Evolutionary conservation across 2,888 invertebrate species (phyloP), one percentile per base, ranked within the genome.

Genomic region (Phaonia tiefii): DNA sequence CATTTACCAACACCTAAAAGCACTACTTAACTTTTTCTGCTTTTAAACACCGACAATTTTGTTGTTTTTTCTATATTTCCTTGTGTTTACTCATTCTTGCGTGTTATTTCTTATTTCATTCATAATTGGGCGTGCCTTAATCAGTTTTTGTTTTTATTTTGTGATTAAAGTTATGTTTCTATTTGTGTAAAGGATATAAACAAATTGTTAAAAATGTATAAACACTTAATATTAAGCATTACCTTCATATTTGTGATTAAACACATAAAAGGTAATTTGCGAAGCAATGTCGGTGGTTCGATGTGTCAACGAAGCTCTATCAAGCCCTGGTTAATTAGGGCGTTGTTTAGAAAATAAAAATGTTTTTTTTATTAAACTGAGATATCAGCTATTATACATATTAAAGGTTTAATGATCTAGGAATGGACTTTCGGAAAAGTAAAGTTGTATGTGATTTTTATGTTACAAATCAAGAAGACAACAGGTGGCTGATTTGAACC

Each of bases 41-140:
- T n/a, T n/a, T n/a, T n/a, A n/a, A n/a, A n/a, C n/a, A n/a, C n/a
- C n/a, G n/a, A n/a, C n/a, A n/a, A n/a, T n/a, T n/a, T n/a, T n/a
- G n/a, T n/a, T n/a, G n/a, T n/a, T 31, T 31, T 31, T 31, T 31
- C 31, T 31, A 5, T 8, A 31, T 31, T 31, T 58, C 37, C 20
- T 58, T 75, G 58, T 51, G 11, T 66, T 72, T 54, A n/a, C 17
- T 76, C 56, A 49, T 80, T 71, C 37, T 17, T 60, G 2, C 37
- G 31, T 71, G 46, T 74, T 67, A n/a, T 60, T 49, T 66, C 7
- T 44, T 65, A 4, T 79, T 54, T 60, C n/a, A 66, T 58, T 75
- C 67, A 72, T 67, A 63, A n/a, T 80, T 78, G 75, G 80, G 83
- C 75, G 81, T 78, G 78, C 72, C 78, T 72, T 75, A 31, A 75